These are phyloP conservation scores for Melanostoma scalare DNA, from an alignment of 2,888 invertebrate species.

Conservation along the genomic window DNA sequence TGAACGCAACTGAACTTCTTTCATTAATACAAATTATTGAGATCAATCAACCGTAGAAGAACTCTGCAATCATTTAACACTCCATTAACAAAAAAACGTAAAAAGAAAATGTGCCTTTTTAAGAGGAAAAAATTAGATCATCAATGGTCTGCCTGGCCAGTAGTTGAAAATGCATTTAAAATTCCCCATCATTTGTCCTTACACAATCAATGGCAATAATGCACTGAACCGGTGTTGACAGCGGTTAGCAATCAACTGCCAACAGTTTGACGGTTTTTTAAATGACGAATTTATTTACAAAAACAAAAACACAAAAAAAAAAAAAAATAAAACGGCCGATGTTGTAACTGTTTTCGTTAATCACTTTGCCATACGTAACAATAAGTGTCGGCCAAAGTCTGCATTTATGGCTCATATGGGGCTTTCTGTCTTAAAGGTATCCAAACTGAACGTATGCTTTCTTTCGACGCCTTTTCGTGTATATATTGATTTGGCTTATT, in stretches of 20 bases:
- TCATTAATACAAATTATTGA: too few species aligned
- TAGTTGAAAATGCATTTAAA: too few species aligned
- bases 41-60: too few species aligned
- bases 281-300: constrained; percentile 66
- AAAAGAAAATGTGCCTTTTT: too few species aligned
- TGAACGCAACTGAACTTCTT: too few species aligned
- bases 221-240: constrained; percentile 52
- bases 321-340: constrained; percentile 48
- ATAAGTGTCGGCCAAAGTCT: constrained; percentile 20
- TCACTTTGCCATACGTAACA: constrained; percentile 54
- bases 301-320: constrained; percentile 30
- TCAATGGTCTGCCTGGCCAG: too few species aligned
- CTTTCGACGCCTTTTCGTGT: constrained; percentile 44
- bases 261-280: constrained; percentile 57
- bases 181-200: constrained; percentile 34
- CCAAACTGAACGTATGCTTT: constrained; percentile 30
- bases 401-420: constrained; percentile 45
- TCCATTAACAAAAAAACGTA: too few species aligned
- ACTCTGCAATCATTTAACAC: too few species aligned
- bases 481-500: constrained; percentile 63
- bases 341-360: constrained; percentile 52
- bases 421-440: constrained; percentile 41
- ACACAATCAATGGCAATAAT: constrained; percentile 65
- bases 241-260: constrained; percentile 50
- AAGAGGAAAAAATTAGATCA: too few species aligned